Base-by-base conservation (phyloP, 2,888 invertebrate species). In the Ctena decussata region DNA sequence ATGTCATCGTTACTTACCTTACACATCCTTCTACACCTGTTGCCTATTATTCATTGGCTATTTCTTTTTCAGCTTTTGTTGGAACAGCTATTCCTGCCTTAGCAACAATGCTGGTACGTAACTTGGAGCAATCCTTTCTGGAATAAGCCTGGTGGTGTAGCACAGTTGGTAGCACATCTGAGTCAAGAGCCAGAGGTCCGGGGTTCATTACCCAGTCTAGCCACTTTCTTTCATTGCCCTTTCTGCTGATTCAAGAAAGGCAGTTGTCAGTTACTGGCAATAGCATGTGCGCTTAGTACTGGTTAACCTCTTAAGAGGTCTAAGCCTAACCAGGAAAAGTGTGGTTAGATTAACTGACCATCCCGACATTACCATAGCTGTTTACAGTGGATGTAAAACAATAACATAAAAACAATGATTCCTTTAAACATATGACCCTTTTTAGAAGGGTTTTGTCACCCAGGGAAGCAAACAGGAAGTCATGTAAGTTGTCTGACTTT, bases 81-180 rank as follows among this genome's bases (percentile, higher is more conserved):
- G 98, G 98, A 0, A 98, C 98, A 95, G 97, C 97, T 18, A 97
- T 98, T 3, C 97, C 98, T 0, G 97, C 97, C 69, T 94, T 98
- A 83, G 97, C 97, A 90, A 97, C 98, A 37, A 97, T 98, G 82
- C 97, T 98, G 82, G 98, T 98, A 75, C 91, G 93, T 91, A 53
- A 6, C 3, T 39, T 46, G 41, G 41, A 41, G 41, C 15, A 41
- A 15, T 41, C 6, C 15, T 6, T 11, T 41, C 41, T 41, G 41
- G 41, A 41, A 41, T 41, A 41, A 15, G 41, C 41, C 41, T 6
- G 41, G 41, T 15, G 8, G 8, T 11, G 41, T 41, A 41, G 41
- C 41, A n/a, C 46, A 46, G 46, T 18, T n/a, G 3, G 46, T 46
- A 18, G 6, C 21, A 2, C 12, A n/a, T 46, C 46, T 18, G 18